Evolutionary conservation across 1,140 invertebrate genomes (phyloP).

Genomic region (Leptopilina clavipes): DNA sequence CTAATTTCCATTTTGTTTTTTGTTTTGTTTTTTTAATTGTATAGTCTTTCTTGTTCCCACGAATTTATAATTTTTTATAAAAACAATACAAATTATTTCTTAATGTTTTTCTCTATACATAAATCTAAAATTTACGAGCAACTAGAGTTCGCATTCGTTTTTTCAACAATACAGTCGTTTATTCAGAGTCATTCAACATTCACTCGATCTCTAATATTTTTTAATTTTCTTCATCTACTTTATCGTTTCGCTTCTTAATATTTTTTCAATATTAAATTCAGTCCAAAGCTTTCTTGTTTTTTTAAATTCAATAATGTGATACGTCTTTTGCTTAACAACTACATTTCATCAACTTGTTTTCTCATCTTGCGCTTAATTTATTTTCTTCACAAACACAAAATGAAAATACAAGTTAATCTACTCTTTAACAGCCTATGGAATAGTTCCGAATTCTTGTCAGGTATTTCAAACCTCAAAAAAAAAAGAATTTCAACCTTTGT

Average conservation of each 20-base stretch:
- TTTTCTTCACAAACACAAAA: background rate
- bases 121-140: conserved; percentile 8
- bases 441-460: conserved; percentile 7
- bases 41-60: conserved; percentile 22
- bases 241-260: conserved; percentile 24
- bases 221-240: background rate
- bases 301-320: conserved; percentile 18
- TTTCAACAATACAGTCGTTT: background rate
- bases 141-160: conserved; percentile 5
- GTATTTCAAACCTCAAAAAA: background rate
- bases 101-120: background rate
- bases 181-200: conserved; percentile 11
- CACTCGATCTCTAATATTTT: background rate
- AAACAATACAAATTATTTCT: conserved; percentile 17
- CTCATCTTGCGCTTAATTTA: background rate
- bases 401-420: conserved; percentile 1
- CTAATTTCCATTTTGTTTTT: background rate
- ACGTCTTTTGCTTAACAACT: conserved; percentile 12
- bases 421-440: conserved; percentile 29
- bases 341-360: background rate
- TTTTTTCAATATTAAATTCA: conserved; percentile 18
- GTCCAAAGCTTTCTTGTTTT: background rate
- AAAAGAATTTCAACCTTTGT: conserved; percentile 16
- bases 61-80: background rate
- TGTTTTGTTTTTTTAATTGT: background rate